Evolutionary conservation across 2,113 vertebrate species (phyloP).

Genomic region (Tautogolabrus adspersus): DNA sequence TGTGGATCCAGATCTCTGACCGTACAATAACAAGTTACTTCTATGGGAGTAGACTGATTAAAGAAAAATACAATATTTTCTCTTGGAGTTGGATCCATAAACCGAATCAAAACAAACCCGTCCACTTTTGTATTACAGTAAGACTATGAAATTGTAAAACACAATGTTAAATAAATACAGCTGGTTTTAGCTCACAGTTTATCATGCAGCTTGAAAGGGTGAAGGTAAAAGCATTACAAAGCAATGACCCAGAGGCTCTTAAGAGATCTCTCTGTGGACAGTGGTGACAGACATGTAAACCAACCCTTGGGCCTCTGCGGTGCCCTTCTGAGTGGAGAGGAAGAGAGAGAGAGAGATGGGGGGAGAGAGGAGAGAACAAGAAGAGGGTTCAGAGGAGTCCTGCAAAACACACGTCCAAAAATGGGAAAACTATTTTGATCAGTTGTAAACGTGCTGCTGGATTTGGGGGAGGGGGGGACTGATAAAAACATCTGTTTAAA

Average conservation of each 20-base stretch:
- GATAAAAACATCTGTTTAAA: slow-evolving; percentile 40
- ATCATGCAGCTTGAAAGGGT: slow-evolving; percentile 10
- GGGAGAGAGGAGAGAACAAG: slow-evolving; percentile 29
- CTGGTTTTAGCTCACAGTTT: slow-evolving; percentile 28
- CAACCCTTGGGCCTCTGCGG: slow-evolving; percentile 64
- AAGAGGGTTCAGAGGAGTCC: slow-evolving; percentile 74
- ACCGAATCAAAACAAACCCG: not conserved
- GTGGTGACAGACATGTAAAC: slow-evolving; percentile 73
- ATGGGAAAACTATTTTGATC: slow-evolving; percentile 89
- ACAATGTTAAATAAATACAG: slow-evolving; percentile 24
- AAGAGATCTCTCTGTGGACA: slow-evolving; percentile 34
- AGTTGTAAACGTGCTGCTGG: slow-evolving; percentile 57
- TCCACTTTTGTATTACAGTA: not conserved
- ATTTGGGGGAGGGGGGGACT: slow-evolving; percentile 24
- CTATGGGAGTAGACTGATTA: too few relatives aligned
- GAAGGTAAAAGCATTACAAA: slow-evolving; percentile 42
- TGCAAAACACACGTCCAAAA: slow-evolving; percentile 83
- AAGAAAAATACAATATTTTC: too few relatives aligned
- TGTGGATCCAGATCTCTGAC: not conserved
- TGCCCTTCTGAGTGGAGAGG: slow-evolving; percentile 64
- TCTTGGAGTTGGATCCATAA: not conserved
- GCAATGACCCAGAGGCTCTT: slow-evolving; percentile 40
- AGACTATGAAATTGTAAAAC: not conserved
- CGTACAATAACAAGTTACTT: too few relatives aligned
- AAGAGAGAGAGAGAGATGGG: slow-evolving; percentile 11